These are phyloP conservation scores for Stichopus horrens DNA, from an alignment of 53 echinoderm and acorn worm genomes.

Conservation along the genomic window DNA sequence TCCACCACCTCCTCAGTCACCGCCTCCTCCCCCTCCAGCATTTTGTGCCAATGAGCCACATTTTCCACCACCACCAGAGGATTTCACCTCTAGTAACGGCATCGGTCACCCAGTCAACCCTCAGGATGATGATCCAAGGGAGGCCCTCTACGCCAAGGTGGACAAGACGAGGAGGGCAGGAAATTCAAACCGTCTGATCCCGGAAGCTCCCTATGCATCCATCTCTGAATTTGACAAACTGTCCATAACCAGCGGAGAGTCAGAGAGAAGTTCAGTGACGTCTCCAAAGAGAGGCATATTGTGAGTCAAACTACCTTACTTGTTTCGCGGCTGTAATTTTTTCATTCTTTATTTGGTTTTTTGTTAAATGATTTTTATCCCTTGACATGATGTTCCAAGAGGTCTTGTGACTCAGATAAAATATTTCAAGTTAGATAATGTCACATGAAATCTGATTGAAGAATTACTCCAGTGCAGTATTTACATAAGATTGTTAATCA, in stretches of 20 bases:
- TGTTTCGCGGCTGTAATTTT: too few relatives aligned
- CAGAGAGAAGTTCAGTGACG: constrained; percentile 68
- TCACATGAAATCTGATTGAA: too few relatives aligned
- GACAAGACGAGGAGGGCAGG: constrained; percentile 47
- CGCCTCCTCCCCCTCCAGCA: constrained; percentile 15
- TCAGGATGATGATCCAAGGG: constrained; percentile 26
- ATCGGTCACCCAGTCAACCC: not conserved
- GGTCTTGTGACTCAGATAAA: too few relatives aligned
- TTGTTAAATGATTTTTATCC: too few relatives aligned
- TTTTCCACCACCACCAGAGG: constrained; percentile 41
- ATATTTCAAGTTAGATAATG: too few relatives aligned
- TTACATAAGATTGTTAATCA: too few relatives aligned
- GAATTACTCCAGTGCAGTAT: too few relatives aligned
- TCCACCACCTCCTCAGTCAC: constrained; percentile 30
- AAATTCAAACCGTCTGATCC: not conserved
- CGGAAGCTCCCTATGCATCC: constrained; percentile 41
- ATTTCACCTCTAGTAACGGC: not conserved
- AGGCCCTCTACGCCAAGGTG: constrained; percentile 80
- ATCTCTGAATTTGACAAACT: constrained; percentile 43
- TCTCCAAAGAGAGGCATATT: constrained; percentile 86
- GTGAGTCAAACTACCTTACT: constrained; percentile 61
- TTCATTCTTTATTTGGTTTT: too few relatives aligned
- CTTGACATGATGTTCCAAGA: too few relatives aligned
- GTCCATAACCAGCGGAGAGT: constrained; percentile 42
- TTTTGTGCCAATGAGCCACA: constrained; percentile 3